phyloP scores from a whole-genome alignment of 1,140 invertebrate species.

The Microplitis mediator region DNA sequence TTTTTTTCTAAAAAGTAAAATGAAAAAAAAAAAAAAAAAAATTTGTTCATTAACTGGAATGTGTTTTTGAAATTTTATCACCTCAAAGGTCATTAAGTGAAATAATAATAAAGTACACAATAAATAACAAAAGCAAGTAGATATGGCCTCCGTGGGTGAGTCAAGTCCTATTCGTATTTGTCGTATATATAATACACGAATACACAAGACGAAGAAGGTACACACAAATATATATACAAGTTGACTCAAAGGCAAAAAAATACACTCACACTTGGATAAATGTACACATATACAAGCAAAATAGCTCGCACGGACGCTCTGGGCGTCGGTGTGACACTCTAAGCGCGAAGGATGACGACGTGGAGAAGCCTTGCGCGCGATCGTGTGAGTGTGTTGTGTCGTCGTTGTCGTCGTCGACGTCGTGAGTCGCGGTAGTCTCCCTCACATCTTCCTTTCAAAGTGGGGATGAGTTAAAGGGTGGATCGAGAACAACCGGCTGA shows the following conservation, averaged over 20 bases:
- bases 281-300: slow-evolving; percentile 30
- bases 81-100: slow-evolving; percentile 31
- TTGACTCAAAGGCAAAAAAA: background rate
- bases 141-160: slow-evolving; percentile 19
- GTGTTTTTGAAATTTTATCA: slow-evolving; percentile 19
- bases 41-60: background rate
- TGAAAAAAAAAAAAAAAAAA: no score
- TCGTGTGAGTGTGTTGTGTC: slow-evolving; percentile 29
- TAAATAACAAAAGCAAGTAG: background rate
- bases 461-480: slow-evolving; percentile 3
- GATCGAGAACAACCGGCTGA: slow-evolving; percentile 19
- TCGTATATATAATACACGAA: slow-evolving; percentile 28
- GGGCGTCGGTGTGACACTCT: slow-evolving; percentile 47
- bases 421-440: slow-evolving; percentile 19
- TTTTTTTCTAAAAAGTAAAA: no score
- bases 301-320: slow-evolving; percentile 44
- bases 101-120: slow-evolving; percentile 32
- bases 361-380: slow-evolving; percentile 34
- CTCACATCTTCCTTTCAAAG: slow-evolving; percentile 8
- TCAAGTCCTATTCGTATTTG: slow-evolving; percentile 39
- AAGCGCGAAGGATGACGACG: slow-evolving; percentile 45
- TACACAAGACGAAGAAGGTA: slow-evolving; percentile 18
- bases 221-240: background rate
- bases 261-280: slow-evolving; percentile 26
- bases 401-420: background rate